Base-by-base conservation (phyloP, 2,797 vertebrate genomes). In the Gambusia yucatana region DNA sequence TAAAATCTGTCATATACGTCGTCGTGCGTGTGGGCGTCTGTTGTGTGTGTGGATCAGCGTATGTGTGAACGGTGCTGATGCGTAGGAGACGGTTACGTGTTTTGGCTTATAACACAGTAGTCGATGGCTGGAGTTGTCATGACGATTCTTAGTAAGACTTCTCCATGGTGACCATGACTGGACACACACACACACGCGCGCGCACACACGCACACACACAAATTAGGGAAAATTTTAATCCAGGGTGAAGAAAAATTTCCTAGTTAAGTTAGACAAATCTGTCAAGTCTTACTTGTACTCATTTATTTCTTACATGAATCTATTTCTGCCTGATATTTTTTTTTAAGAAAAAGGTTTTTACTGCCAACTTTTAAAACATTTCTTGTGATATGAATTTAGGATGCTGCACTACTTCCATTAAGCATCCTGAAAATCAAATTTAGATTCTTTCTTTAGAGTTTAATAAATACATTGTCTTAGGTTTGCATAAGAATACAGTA, bases 31-130 rank as follows among this genome's bases (percentile, higher is more conserved):
- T 88, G 87, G 84, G 88, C 2, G 80, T 89, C 77, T 88, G 73
- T 89, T 82, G 83, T 86, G 85, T 82, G 82, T 78, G 65, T 79
- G 84, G 70, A 76, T 78, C 72, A 84, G 83, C 30, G 80, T 65
- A 80, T 90, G 87, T 93, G 90, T 91, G 86, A 92, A 88, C 86
- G 84, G 87, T 93, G 91, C 87, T 90, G 88, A 93, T 94, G 95
- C 95, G 94, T 95, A 94, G 94, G 95, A 95, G 94, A 94, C 92
- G 90, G 93, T 95, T 95, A 93, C 93, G 94, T 95, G 91, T 95
- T 94, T 96, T 95, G 94, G 94, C 95, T 93, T 82, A 85, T 86
- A 94, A 94, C 92, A 91, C 91, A 92, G 94, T 93, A 94, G 95
- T 92, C 82, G 92, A 95, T 92, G 92, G 91, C 91, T 94, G 86